Base-by-base conservation (phyloP, 2,888 invertebrate genomes). In the Sminthurides aquaticus region DNA sequence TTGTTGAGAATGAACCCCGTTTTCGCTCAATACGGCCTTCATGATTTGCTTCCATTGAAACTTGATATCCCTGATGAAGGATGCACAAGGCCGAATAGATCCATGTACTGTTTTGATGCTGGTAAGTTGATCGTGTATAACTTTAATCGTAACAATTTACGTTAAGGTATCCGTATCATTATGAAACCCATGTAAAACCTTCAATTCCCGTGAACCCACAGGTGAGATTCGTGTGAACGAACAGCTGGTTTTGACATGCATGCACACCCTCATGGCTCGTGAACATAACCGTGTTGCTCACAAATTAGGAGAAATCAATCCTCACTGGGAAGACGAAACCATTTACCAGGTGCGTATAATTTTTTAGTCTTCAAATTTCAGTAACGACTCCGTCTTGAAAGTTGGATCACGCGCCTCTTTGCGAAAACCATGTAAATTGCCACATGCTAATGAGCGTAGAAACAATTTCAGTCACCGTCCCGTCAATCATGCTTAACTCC, bases 301-400 rank as follows among this genome's bases (percentile, higher is more conserved):
- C 60, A 87, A 81, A 3, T 79, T 96, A 49, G 84, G 87, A 0
- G 84, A 84, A 59, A 84, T 94, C 3, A 94, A 95, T 80, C 91
- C 91, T 0, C 91, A 91, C 78, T 94, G 93, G 94, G 90, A 92
- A 76, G 94, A 94, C 76, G 94, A 94, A 80, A 92, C 88, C 0
- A 79, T 93, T 0, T 94, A 87, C 82, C 93, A 93, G 77, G 82
- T 82, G 75, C 52, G 57, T 61, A 43, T 11, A 5, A 24, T 24
- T 18, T 18, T 15, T 11, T 8, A n/a, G n/a, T 26, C 3, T 57
- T 8, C 11, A 27, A 29, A 27, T 25, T 34, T 29, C 43, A 43
- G 43, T 43, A 11, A 43, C 43, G 18, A 43, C 18, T 43, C 18
- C 43, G 18, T 11, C 43, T 11, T 11, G 43, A 43, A n/a, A n/a